Percentiles rank a stretch among this genome's conserved stretches.
Evolutionary conservation across 2,113 vertebrate genomes (phyloP).

Genomic region (Erythrocercus mccallii): DNA sequence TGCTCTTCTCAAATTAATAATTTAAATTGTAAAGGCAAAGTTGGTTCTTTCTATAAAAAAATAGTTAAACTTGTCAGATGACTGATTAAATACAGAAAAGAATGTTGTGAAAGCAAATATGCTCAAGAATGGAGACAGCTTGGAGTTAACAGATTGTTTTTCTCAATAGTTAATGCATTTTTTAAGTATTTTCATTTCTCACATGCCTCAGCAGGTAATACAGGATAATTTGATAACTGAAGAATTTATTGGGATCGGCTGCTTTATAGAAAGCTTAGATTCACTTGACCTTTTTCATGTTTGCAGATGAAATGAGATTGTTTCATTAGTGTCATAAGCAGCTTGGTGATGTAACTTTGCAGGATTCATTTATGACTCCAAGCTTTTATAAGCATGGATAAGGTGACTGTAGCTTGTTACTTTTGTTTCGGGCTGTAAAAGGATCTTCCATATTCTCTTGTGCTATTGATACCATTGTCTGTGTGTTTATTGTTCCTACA

Average conservation of each 20-base stretch:
- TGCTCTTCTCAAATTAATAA: not conserved
- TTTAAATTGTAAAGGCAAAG: not conserved
- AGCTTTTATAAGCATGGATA: not conserved
- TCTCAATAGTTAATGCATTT: not conserved
- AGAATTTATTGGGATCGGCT: conserved; percentile 4
- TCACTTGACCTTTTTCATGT: not conserved
- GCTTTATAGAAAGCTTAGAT: not conserved
- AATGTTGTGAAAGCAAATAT: not conserved
- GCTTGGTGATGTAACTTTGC: not conserved
- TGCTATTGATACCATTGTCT: not conserved
- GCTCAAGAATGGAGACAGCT: not conserved
- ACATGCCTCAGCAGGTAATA: conserved; percentile 13
- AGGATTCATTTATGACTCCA: not conserved
- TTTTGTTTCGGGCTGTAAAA: not conserved
- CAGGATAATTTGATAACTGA: conserved; percentile 21
- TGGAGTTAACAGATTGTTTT: not conserved
- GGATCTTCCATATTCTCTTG: not conserved
- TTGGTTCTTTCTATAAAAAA: not conserved
- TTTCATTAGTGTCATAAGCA: not conserved
- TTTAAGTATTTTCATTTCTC: not conserved
- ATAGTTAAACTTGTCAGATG: not conserved
- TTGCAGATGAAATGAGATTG: not conserved
- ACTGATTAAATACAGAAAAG: not conserved
- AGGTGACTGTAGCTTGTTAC: not conserved
- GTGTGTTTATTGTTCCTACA: not conserved